These are phyloP conservation scores for Triplophysa yarkandensis DNA, from an alignment of 2,797 vertebrate species.

Conservation along the genomic window DNA sequence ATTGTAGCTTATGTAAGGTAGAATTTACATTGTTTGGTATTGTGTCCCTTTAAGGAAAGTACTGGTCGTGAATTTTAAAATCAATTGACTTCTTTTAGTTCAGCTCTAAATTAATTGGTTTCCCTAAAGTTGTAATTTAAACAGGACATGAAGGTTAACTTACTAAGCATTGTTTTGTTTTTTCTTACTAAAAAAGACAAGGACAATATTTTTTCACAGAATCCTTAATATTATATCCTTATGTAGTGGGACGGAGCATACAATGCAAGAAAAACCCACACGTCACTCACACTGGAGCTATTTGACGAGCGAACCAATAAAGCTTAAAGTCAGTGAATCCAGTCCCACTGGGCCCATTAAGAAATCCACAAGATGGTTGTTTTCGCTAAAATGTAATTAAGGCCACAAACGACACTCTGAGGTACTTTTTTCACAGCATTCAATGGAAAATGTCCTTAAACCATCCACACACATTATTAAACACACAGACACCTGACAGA, in stretches of 20 bases:
- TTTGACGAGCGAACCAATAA: slow-evolving; percentile 48
- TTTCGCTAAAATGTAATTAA: slow-evolving; percentile 62
- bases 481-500: slow-evolving; percentile 58
- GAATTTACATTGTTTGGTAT: too few relatives aligned
- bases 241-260: not conserved
- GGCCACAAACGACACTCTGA: slow-evolving; percentile 55
- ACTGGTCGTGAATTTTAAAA: not conserved
- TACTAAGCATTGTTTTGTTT: not conserved
- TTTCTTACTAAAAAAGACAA: not conserved
- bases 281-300: slow-evolving; percentile 21
- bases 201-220: not conserved
- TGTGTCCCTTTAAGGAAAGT: too few relatives aligned
- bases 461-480: slow-evolving; percentile 53
- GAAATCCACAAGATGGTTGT: slow-evolving; percentile 53
- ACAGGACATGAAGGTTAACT: not conserved
- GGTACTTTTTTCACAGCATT: slow-evolving; percentile 52
- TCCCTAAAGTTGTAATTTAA: not conserved
- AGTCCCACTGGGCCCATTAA: slow-evolving; percentile 51
- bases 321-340: slow-evolving; percentile 22
- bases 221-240: not conserved
- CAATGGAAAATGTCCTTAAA: slow-evolving; percentile 53
- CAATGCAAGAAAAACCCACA: slow-evolving; percentile 18
- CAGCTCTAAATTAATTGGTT: not conserved
- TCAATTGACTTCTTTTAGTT: not conserved
- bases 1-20: too few relatives aligned